Evolutionary conservation across 2,797 vertebrate species (phyloP).

Genomic region (Oceanodroma leucorhoa): DNA sequence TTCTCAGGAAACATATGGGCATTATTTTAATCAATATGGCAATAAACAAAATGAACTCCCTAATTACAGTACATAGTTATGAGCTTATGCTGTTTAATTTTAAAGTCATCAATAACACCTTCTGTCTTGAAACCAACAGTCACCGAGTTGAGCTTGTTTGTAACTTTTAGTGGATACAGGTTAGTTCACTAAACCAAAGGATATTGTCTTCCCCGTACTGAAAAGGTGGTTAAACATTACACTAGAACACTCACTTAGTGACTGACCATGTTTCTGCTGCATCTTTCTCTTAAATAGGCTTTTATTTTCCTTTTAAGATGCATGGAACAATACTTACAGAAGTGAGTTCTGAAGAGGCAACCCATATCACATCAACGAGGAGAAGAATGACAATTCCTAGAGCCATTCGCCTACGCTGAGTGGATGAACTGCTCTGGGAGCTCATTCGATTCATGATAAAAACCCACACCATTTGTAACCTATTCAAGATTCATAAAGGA

Average conservation of each 20-base stretch:
- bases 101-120: neutral
- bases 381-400: conserved; percentile 92
- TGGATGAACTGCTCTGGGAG: conserved; percentile 83
- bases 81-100: neutral
- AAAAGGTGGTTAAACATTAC: neutral
- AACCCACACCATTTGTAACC: conserved; percentile 87
- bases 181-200: neutral
- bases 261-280: neutral
- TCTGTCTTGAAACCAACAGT: neutral
- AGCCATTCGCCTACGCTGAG: conserved; percentile 88
- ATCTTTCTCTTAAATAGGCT: neutral
- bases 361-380: conserved; percentile 96
- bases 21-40: neutral
- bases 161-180: neutral
- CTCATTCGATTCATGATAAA: conserved; percentile 94
- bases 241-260: neutral
- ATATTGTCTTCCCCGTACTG: fast-evolving
- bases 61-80: neutral
- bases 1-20: neutral
- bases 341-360: conserved; percentile 94
- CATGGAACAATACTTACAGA: conserved; percentile 80
- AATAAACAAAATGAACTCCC: neutral
- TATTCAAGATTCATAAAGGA: conserved; percentile 36
- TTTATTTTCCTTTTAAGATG: neutral
- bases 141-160: neutral